Percentiles rank a stretch among this genome's conserved stretches.
These are phyloP conservation scores for Leptogaster cylindrica DNA, from an alignment of 2,888 invertebrate genomes.

Conservation along the genomic window DNA sequence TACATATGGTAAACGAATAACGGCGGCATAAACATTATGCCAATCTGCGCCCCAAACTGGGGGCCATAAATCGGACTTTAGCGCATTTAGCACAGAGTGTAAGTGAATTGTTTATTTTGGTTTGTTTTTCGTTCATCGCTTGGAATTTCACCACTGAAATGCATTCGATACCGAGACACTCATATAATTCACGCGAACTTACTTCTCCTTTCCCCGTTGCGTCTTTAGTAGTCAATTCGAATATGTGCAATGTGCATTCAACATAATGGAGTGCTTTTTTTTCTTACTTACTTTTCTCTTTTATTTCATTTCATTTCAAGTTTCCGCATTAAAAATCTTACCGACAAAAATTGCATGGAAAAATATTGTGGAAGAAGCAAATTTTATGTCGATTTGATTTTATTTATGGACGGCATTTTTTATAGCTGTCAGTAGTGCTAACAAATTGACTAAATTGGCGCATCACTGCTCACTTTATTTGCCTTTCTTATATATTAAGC, in stretches of 20 bases:
- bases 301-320: constrained; percentile 6
- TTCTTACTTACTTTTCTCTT: no score
- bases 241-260: not conserved
- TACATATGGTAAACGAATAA: no score
- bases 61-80: constrained; percentile 2
- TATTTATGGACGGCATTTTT: constrained; percentile 1
- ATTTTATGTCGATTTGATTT: constrained; percentile 14
- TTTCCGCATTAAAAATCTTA: constrained; percentile 7
- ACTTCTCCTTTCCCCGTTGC: not conserved
- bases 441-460: constrained; percentile 12
- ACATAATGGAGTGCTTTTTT: no score
- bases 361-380: constrained; percentile 2
- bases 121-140: not conserved
- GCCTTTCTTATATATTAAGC: not conserved
- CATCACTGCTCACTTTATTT: constrained; percentile 10
- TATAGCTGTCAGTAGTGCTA: constrained; percentile 4
- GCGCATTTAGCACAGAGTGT: constrained; percentile 8
- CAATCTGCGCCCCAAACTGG: not conserved
- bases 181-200: not conserved
- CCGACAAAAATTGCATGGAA: not conserved
- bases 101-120: not conserved
- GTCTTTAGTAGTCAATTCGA: constrained; percentile 3
- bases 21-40: no score
- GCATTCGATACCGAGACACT: not conserved
- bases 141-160: not conserved